Base-by-base conservation (phyloP, 2,113 vertebrate species). In the Glaucomys volans region DNA sequence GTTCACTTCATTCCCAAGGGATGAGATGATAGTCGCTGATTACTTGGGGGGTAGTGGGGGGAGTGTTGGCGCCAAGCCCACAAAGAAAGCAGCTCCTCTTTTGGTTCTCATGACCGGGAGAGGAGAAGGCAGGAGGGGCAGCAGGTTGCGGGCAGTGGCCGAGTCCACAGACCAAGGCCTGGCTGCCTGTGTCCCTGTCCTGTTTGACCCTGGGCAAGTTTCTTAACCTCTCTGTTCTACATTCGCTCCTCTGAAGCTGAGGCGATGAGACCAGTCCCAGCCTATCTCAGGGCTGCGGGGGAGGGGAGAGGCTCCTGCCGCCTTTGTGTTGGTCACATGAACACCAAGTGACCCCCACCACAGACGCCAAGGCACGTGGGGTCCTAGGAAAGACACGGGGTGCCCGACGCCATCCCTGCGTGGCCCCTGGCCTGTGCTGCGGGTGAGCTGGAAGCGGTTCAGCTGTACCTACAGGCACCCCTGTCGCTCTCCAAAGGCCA, bases 1-100 rank as follows among this genome's bases (percentile, higher is more conserved):
- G n/a, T n/a, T n/a, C n/a, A n/a, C n/a, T n/a, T n/a, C 22, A 4
- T 37, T 89, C 87, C 62, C 77, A 8, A 20, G 90, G 91, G 90
- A 74, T 77, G 67, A 87, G 74, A 91, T 62, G 77, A 90, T 96
- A 52, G 89, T 93, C 92, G 35, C 67, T 95, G 86, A 95, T 95
- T 92, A 88, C 4, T 37, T 9, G 79, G 95, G 30, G 90, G 72
- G 11, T 52, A 57, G 71, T 35, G 66, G 75, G 35, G 32, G 32
- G 42, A 81, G 1, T 18, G 54, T 26, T 20, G 40, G 93, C 59
- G 52, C 42, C 14, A 0, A 71, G 76, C 77, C 86, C 47, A 0
- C 5, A 4, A 32, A 32, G 11, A 92, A n/a, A 42, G 20, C 0
- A 0, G 32, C 71, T 32, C 47, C 40, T 75, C 89, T 75, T 54